Evolutionary conservation across 2,113 vertebrate genomes (phyloP), one percentile per base, ranked within the genome.

Genomic region (Erpornis zantholeuca): DNA sequence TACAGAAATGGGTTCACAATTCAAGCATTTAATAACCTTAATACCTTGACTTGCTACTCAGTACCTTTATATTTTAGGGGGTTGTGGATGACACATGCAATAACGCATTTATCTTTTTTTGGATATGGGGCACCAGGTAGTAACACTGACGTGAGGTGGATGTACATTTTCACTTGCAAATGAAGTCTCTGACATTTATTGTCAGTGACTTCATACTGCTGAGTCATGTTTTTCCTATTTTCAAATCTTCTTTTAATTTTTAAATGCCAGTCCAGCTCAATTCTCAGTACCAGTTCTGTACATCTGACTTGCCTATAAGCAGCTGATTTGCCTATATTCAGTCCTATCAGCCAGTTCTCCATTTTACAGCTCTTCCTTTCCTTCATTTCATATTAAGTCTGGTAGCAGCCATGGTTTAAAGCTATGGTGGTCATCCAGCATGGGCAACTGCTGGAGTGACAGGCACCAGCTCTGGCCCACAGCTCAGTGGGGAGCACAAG

Each of bases 361-460:
- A 11, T 2, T 36, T 53, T 63, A 45, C 21, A 88, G 9, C 7
- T 52, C n/a, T 52, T 86, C 12, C 8, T 65, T 71, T 87, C 28
- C 44, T 15, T 8, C 19, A 23, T 77, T 86, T 73, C 6, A 0
- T 35, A 16, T 50, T 33, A 50, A 21, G 14, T 54, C 25, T 59
- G 36, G 23, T 22, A 49, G 23, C 28, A 63, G 35, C 16, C 3
- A 2, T 13, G 44, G 21, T 68, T 88, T 49, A 31, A 72, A 49
- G 54, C 40, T 22, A 1, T n/a, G 28, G 28, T 31, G n/a, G 40
- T 38, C 11, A 8, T 28, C 22, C 21, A 68, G 19, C 3, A 3
- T 3, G 6, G 21, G 27, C 1, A 9, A 61, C 17, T 45, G 9
- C 25, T 3, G 6, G 8, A 15, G 11, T 5, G 6, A 17, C 4